These are phyloP conservation scores for Cynoglossus semilaevis DNA, from an alignment of 2,113 vertebrate genomes.

Conservation along the genomic window DNA sequence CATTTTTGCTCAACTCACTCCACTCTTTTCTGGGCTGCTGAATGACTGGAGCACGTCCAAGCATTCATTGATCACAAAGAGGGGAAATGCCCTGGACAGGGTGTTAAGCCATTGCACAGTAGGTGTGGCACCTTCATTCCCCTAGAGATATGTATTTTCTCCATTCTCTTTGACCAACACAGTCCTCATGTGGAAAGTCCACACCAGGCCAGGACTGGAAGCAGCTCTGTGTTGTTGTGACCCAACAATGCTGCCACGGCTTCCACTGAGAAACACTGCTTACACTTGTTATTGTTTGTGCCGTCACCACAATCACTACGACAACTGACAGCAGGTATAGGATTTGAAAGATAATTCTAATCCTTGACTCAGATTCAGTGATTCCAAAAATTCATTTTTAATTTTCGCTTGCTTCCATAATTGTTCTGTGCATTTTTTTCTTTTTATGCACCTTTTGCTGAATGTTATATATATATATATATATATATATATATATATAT, in stretches of 20 bases:
- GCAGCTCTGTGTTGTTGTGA: constrained; percentile 28
- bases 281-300: too few species aligned
- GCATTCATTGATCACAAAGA: constrained; percentile 18
- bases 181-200: constrained; percentile 36
- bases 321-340: too few species aligned
- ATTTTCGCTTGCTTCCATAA: too few species aligned
- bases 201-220: constrained; percentile 20
- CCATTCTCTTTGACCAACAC: constrained; percentile 29
- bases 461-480: too few species aligned
- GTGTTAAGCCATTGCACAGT: background rate
- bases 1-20: constrained; percentile 17
- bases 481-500: too few species aligned
- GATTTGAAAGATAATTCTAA: too few species aligned
- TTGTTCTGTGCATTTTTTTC: too few species aligned
- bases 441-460: too few species aligned
- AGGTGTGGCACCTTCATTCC: constrained; percentile 2
- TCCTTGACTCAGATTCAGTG: too few species aligned
- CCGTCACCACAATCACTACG: too few species aligned
- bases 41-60: constrained; percentile 1
- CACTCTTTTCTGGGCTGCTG: constrained; percentile 5
- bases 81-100: constrained; percentile 8
- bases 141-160: constrained; percentile 14
- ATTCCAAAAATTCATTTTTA: too few species aligned
- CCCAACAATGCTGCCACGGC: constrained; percentile 10
- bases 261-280: background rate